phyloP scores from a whole-genome alignment of 2,797 vertebrate genomes.

The Phaenicophaeus curvirostris region DNA sequence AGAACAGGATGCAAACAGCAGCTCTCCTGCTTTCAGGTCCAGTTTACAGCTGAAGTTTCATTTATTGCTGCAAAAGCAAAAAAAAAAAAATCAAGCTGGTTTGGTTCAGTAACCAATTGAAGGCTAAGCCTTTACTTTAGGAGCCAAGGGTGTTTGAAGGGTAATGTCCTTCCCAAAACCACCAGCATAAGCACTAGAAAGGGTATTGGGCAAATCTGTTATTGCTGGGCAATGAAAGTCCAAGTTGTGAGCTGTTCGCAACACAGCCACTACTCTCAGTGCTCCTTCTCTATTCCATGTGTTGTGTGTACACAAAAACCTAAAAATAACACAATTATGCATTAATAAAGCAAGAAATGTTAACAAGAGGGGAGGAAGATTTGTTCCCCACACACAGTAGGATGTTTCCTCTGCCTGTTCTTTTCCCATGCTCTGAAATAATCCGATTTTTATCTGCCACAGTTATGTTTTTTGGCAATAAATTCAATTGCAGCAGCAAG shows the following conservation, averaged over 20 bases:
- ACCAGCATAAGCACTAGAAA: neutral
- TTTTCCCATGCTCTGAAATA: slow-evolving; percentile 9
- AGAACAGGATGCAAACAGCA: neutral
- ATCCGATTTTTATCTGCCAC: neutral
- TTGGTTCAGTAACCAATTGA: neutral
- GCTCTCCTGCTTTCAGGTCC: slow-evolving; percentile 1
- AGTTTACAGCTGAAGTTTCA: neutral
- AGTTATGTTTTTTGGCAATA: neutral
- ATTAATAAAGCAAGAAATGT: neutral
- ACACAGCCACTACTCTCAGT: neutral
- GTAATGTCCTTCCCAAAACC: neutral
- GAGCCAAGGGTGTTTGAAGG: neutral
- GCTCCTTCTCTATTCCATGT: neutral
- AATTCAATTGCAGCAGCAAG: slow-evolving; percentile 18
- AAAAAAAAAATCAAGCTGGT: neutral
- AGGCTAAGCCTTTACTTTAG: neutral
- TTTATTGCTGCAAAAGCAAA: neutral
- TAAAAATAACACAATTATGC: neutral
- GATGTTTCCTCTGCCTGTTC: neutral
- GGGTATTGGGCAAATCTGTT: neutral
- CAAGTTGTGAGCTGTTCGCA: neutral
- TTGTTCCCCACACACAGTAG: neutral
- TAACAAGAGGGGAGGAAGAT: neutral
- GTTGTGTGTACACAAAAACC: neutral
- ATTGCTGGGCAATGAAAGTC: neutral